Evolutionary conservation across 2,113 vertebrate genomes (phyloP).

Genomic region (Anolis carolinensis): DNA sequence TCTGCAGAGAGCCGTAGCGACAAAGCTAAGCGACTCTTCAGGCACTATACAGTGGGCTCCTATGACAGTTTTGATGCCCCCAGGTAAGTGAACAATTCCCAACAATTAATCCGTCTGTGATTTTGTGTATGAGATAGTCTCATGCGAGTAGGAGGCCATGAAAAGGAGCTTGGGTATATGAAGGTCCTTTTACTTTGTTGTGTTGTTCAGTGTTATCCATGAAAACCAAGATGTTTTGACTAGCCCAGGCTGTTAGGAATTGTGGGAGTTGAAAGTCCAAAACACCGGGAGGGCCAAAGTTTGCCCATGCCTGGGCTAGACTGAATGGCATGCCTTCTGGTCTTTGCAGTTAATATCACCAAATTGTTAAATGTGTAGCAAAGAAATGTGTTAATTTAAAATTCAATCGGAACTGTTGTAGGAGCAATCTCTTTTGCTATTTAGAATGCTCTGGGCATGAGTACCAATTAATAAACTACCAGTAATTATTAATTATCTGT

Average conservation of each 20-base stretch:
- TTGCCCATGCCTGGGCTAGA: too few relatives aligned
- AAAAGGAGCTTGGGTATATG: background rate
- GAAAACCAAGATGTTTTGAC: background rate
- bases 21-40: conserved; percentile 89
- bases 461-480: background rate
- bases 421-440: background rate
- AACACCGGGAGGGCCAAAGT: too few relatives aligned
- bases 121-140: background rate
- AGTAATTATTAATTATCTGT: background rate
- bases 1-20: conserved; percentile 90
- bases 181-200: background rate
- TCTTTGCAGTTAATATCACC: background rate
- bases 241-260: too few relatives aligned
- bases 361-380: too few relatives aligned
- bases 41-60: conserved; percentile 93
- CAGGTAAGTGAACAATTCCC: conserved; percentile 72
- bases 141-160: background rate
- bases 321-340: background rate
- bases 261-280: too few relatives aligned
- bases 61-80: conserved; percentile 94
- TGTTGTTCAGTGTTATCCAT: background rate
- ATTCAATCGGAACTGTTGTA: background rate
- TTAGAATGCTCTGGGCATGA: background rate
- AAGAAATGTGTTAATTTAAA: background rate
- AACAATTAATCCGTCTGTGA: background rate